Base-by-base conservation (phyloP, 2,797 vertebrate genomes). In the Mycteria americana region DNA sequence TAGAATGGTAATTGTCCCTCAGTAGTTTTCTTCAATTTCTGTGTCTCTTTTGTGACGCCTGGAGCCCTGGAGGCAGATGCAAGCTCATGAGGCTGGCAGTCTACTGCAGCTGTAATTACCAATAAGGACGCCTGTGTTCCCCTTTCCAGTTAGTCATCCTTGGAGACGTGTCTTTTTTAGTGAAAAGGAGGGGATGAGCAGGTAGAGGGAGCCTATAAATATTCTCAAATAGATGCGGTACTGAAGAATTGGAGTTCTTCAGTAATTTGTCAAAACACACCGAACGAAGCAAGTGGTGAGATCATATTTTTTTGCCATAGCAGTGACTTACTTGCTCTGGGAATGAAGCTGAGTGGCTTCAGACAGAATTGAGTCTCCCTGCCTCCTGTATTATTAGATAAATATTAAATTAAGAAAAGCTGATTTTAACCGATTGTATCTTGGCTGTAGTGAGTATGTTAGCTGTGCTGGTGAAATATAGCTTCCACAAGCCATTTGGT, bases 231-330 rank as follows among this genome's bases (percentile, higher is more conserved):
- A 95, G 56, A 60, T 60, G 24, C 0, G 0, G 46, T 68, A 70
- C 63, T 73, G 43, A 91, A 84, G 69, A 97, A 88, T 31, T 70
- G 12, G n/a, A 82, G 67, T 70, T 95, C n/a, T 93, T 92, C 59
- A 62, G 72, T 80, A 80, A 80, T 93, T 85, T 95, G 80, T 96
- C 94, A 95, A 95, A 97, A 89, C 51, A 95, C 30, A 88, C 12
- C 0, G 0, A 89, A 82, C 16, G 18, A 92, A 92, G n/a, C 0
- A 0, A 84, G 62, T 18, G 39, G 7, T 92, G 74, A 82, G 59
- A 76, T 90, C 6, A 57, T 76, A 30, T 21, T 13, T 48, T 73
- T 80, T 80, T 82, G 0, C 30, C 21, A 2, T 33, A 79, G 28
- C 59, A 67, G 48, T 79, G n/a, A 76, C 77, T 94, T 93, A 35